Conservation (phyloP, 2,113 vertebrate genomes). For the Hippocampus barbouri region DNA sequence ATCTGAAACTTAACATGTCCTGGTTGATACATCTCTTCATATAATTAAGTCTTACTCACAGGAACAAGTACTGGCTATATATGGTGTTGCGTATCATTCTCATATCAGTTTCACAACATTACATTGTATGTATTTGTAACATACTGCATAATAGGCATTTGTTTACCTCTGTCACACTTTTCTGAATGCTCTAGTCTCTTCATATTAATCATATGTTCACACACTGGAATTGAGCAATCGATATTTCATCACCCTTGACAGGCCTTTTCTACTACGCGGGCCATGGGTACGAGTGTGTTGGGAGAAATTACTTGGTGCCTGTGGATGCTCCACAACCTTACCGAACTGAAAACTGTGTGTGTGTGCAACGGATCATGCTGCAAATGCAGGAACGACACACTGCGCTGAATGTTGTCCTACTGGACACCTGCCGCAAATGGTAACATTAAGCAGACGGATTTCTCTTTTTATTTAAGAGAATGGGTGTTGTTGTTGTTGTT, state of each 20-base stretch:
- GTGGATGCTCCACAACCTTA: conserved; percentile 83
- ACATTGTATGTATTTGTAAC: background rate
- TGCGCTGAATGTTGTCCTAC: conserved; percentile 76
- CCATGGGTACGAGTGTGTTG: conserved; percentile 78
- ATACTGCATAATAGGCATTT: background rate
- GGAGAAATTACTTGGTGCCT: conserved; percentile 84
- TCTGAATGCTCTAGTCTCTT: background rate
- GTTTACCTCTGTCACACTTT: conserved; percentile 5
- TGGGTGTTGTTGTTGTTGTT: too few relatives aligned
- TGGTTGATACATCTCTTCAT: background rate
- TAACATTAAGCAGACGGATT: conserved; percentile 25
- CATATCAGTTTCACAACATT: background rate
- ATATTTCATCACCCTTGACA: conserved; percentile 37
- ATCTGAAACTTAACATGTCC: background rate
- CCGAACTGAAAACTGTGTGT: conserved; percentile 77
- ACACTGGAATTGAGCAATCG: conserved; percentile 5
- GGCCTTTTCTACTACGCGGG: conserved; percentile 88
- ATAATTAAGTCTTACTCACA: background rate
- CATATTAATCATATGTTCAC: background rate
- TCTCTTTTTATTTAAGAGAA: background rate
- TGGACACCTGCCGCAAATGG: conserved; percentile 86
- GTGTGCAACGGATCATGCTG: conserved; percentile 80
- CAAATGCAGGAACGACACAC: conserved; percentile 80
- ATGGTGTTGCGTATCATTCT: conserved; percentile 3
- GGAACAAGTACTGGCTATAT: background rate